Percentiles rank a stretch among this genome's conserved stretches.
phyloP scores from a whole-genome alignment of 2,113 vertebrate species.

The Anas platyrhynchos region DNA sequence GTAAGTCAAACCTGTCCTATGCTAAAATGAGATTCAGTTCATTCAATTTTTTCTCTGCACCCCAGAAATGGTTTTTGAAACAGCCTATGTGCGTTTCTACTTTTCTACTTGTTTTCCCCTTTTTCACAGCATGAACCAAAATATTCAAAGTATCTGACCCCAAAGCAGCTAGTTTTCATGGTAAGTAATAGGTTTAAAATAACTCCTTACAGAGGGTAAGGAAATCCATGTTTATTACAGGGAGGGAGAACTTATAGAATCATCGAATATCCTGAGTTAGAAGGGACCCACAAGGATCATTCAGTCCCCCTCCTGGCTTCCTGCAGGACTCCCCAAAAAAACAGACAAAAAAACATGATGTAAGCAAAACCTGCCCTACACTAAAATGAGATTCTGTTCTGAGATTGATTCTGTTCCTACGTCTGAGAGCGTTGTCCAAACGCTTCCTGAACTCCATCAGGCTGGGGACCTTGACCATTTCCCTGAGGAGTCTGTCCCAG shows the following conservation, averaged over 20 bases:
- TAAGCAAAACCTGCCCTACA: no score
- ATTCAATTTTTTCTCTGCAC: not conserved
- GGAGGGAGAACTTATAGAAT: not conserved
- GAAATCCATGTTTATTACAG: not conserved
- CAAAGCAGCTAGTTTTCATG: not conserved
- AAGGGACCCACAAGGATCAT: not conserved
- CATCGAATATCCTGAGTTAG: not conserved
- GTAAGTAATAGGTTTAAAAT: not conserved
- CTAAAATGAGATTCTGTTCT: no score
- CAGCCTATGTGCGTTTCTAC: not conserved
- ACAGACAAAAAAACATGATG: no score
- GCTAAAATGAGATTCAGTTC: not conserved
- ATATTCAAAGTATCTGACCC: not conserved
- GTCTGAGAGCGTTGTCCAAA: no score
- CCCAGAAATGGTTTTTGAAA: not conserved
- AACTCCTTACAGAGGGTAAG: not conserved
- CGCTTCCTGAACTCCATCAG: no score
- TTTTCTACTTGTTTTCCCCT: not conserved
- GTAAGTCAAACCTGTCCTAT: not conserved
- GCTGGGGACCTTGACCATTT: no score
- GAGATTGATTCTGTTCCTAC: no score
- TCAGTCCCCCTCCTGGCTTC: not conserved
- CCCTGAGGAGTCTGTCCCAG: no score
- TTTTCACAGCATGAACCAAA: not conserved
- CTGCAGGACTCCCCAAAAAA: no score